phyloP scores from a whole-genome alignment of 2,113 vertebrate genomes.

The Buteo buteo region DNA sequence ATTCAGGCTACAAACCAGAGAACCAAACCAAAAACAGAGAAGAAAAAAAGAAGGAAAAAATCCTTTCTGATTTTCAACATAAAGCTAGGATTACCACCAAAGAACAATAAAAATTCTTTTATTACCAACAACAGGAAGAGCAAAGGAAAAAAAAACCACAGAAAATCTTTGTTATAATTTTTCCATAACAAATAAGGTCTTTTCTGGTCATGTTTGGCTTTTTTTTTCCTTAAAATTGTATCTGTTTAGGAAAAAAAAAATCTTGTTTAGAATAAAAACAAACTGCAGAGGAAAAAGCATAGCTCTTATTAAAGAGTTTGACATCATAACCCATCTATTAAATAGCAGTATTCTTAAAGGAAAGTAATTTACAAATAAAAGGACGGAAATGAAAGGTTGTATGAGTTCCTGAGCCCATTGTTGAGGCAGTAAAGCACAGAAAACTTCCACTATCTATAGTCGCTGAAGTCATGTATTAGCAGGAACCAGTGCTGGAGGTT shows the following conservation, averaged over 20 bases:
- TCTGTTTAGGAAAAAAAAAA: slow-evolving; percentile 31
- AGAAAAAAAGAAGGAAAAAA: not conserved
- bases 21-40: slow-evolving; percentile 16
- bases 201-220: slow-evolving; percentile 59
- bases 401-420: slow-evolving; percentile 50
- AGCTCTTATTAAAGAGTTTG: slow-evolving; percentile 47
- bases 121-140: slow-evolving; percentile 56
- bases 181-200: slow-evolving; percentile 59
- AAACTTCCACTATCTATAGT: slow-evolving; percentile 27
- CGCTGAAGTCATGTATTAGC: not conserved
- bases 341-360: slow-evolving; percentile 40
- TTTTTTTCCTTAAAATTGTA: slow-evolving; percentile 31
- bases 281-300: slow-evolving; percentile 42
- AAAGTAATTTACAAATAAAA: slow-evolving; percentile 64
- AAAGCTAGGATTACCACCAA: slow-evolving; percentile 56
- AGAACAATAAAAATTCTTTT: slow-evolving; percentile 63
- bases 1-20: slow-evolving; percentile 47
- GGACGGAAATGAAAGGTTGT: slow-evolving; percentile 58
- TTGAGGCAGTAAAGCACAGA: slow-evolving; percentile 17
- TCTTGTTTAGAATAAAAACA: slow-evolving; percentile 48
- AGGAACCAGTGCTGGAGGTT: not conserved
- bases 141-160: slow-evolving; percentile 45
- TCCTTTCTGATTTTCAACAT: slow-evolving; percentile 53
- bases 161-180: slow-evolving; percentile 60
- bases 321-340: slow-evolving; percentile 51